phyloP scores from a whole-genome alignment of 2,888 invertebrate genomes.

The Tenthredo notha region DNA sequence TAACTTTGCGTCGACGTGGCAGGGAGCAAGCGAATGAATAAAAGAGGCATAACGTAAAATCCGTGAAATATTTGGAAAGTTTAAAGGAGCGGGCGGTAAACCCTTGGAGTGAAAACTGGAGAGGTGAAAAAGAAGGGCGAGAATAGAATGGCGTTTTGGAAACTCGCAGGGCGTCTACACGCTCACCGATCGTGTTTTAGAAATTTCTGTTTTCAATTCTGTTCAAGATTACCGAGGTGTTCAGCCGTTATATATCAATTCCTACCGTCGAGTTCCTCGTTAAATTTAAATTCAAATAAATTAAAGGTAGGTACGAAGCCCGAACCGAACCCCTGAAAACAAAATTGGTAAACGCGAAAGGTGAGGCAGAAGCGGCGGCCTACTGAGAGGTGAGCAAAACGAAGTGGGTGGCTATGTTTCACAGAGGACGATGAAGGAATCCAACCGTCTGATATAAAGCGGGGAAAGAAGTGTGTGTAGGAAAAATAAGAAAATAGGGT shows the following conservation, averaged over 20 bases:
- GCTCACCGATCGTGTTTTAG: neutral
- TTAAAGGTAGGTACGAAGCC: conserved; percentile 59
- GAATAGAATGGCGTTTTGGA: conserved; percentile 4
- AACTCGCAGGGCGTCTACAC: neutral
- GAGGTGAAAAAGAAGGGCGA: neutral
- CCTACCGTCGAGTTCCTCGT: conserved; percentile 62
- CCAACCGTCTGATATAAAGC: neutral
- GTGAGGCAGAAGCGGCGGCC: neutral
- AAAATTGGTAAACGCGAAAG: conserved; percentile 26
- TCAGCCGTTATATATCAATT: conserved; percentile 32
- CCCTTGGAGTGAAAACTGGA: conserved; percentile 13
- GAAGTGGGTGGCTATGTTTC: conserved; percentile 2
- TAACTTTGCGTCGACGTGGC: conserved; percentile 7
- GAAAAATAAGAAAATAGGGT: conserved; percentile 56
- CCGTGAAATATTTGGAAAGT: conserved; percentile 63
- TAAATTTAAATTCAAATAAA: conserved; percentile 71
- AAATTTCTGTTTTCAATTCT: conserved; percentile 46
- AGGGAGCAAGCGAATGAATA: conserved; percentile 33
- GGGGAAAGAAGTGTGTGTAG: neutral
- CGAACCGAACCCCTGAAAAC: neutral
- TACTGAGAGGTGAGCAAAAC: neutral
- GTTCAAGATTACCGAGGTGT: conserved; percentile 25
- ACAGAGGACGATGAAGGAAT: neutral
- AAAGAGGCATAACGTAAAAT: conserved; percentile 61
- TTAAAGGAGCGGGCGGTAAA: conserved; percentile 49